Conservation (phyloP, 2,113 vertebrate species). For the Bucco capensis region DNA sequence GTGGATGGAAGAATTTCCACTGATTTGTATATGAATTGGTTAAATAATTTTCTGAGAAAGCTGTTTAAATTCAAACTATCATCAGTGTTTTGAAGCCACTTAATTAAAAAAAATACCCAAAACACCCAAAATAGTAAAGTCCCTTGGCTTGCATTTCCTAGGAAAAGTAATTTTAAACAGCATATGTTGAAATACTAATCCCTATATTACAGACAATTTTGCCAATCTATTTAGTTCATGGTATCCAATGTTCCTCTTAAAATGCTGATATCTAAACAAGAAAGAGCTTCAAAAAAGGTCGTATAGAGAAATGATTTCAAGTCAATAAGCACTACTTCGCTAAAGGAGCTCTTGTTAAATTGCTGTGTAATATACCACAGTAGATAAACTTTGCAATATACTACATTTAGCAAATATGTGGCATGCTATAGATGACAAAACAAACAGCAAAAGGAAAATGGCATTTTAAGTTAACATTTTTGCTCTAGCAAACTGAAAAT, state of each 20-base stretch:
- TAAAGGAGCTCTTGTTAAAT: neutral
- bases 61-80: neutral
- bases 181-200: neutral
- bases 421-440: neutral
- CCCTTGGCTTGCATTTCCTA: neutral
- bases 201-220: neutral
- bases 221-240: neutral
- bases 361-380: fast-evolving
- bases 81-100: neutral
- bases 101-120: neutral
- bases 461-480: neutral
- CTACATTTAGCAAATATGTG: neutral
- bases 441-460: neutral
- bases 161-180: neutral
- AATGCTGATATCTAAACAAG: neutral
- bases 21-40: neutral
- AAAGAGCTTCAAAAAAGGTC: neutral
- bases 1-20: neutral
- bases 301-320: neutral
- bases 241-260: neutral
- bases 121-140: neutral
- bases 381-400: neutral
- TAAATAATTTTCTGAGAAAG: neutral
- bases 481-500: neutral
- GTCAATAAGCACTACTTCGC: fast-evolving